A percentile compares a stretch with the other conserved stretches of the same genome.
These are phyloP conservation scores for Rhyacichthys aspro DNA, from an alignment of 2,797 vertebrate genomes.

Conservation along the genomic window DNA sequence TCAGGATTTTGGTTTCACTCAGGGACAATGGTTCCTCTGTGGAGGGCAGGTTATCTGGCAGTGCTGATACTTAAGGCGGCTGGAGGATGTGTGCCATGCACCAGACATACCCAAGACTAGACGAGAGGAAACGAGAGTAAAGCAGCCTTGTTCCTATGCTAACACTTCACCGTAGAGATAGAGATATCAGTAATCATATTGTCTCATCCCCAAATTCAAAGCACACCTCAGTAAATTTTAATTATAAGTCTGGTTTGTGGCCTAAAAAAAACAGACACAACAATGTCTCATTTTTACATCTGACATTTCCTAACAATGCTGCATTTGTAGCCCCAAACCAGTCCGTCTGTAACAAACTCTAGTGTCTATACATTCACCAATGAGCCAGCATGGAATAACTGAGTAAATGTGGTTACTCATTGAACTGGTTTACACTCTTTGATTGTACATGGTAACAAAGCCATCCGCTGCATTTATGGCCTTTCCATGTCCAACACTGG, in stretches of 20 bases:
- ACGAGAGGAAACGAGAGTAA: constrained; percentile 39
- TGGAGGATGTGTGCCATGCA: constrained; percentile 26
- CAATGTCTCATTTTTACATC: constrained; percentile 21
- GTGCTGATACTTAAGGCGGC: constrained; percentile 50
- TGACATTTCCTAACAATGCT: constrained; percentile 9
- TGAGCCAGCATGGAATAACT: constrained; percentile 48
- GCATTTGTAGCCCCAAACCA: not conserved
- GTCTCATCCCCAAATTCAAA: constrained; percentile 14
- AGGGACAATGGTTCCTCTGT: constrained; percentile 75
- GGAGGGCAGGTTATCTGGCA: constrained; percentile 56
- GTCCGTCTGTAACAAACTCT: not conserved
- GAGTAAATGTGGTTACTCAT: constrained; percentile 72
- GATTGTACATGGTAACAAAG: constrained; percentile 71
- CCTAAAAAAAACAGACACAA: constrained; percentile 38
- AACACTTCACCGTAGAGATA: constrained; percentile 6
- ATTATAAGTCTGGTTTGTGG: constrained; percentile 25
- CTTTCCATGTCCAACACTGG: constrained; percentile 73
- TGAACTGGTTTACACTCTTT: constrained; percentile 65
- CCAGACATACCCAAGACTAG: constrained; percentile 45
- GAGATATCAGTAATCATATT: constrained; percentile 39
- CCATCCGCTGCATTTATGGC: constrained; percentile 72
- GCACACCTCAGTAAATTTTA: constrained; percentile 11
- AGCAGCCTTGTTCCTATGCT: constrained; percentile 39
- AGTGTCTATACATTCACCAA: constrained; percentile 47
- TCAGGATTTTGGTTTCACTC: constrained; percentile 66